Evolutionary conservation across 1,140 invertebrate species (phyloP).

Genomic region (Palaemon carinicauda): DNA sequence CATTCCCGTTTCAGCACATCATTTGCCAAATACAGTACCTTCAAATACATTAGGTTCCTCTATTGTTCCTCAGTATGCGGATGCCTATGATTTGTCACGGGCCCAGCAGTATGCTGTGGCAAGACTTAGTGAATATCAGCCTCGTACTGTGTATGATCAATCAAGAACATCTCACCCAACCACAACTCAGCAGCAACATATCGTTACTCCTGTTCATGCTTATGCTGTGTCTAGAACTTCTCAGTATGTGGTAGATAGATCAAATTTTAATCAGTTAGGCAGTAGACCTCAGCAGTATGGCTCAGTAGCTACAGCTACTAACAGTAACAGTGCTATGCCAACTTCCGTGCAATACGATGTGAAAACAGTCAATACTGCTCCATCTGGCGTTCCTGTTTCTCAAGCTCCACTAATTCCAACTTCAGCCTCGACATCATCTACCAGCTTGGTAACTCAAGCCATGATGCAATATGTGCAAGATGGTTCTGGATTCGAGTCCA

Average conservation of each 20-base stretch:
- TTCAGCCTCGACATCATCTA: not conserved
- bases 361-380: conserved; percentile 5
- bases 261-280: conserved; percentile 6
- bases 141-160: conserved; percentile 36
- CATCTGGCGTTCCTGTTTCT: conserved; percentile 1
- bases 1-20: conserved; percentile 33
- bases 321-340: conserved; percentile 3
- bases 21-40: conserved; percentile 16
- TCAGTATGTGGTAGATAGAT: conserved; percentile 30
- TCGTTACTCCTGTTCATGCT: conserved; percentile 22
- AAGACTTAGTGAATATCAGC: conserved; percentile 33
- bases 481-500: not conserved
- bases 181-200: conserved; percentile 40
- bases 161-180: conserved; percentile 11
- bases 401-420: conserved; percentile 7
- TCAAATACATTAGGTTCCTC: conserved; percentile 12
- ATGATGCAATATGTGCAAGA: conserved; percentile 40
- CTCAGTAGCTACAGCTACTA: conserved; percentile 2
- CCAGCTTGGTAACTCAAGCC: conserved; percentile 28
- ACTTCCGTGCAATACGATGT: conserved; percentile 28
- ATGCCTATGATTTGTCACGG: conserved; percentile 41
- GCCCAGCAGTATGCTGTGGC: conserved; percentile 43
- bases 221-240: conserved; percentile 16
- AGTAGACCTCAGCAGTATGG: conserved; percentile 27
- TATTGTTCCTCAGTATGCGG: conserved; percentile 42